These are phyloP conservation scores for Loriculus beryllinus DNA, from an alignment of 2,797 vertebrate genomes.

Conservation along the genomic window DNA sequence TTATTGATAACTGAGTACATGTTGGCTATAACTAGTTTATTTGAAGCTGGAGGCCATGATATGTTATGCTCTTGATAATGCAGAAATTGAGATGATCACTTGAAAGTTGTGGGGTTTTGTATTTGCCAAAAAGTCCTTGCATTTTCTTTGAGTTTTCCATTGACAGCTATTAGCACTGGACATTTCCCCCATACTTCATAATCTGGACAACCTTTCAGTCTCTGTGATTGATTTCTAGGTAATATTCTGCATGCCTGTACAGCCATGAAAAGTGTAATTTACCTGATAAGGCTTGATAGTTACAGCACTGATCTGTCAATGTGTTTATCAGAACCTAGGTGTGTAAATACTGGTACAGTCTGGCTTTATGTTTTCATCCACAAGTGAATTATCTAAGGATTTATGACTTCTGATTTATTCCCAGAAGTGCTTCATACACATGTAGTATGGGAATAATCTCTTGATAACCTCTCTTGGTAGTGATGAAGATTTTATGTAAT, in stretches of 20 bases:
- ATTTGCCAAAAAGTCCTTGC: background rate
- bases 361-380: background rate
- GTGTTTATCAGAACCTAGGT: background rate
- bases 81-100: background rate
- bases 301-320: background rate
- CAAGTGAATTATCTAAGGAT: background rate
- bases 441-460: background rate
- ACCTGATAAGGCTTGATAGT: background rate
- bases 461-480: background rate
- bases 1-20: background rate
- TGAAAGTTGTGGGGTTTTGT: background rate
- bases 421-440: background rate
- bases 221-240: background rate
- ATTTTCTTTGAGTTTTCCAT: background rate
- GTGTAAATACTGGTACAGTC: background rate
- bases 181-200: background rate
- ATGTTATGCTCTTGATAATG: background rate
- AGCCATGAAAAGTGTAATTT: slow-evolving; percentile 5
- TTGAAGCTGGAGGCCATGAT: background rate
- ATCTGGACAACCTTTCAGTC: background rate
- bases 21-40: background rate
- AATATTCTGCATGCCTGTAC: background rate
- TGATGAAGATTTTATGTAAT: slow-evolving; percentile 14
- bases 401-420: background rate
- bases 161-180: background rate